Conservation (phyloP, 1,140 invertebrate genomes). For the Listronotus bonariensis region DNA sequence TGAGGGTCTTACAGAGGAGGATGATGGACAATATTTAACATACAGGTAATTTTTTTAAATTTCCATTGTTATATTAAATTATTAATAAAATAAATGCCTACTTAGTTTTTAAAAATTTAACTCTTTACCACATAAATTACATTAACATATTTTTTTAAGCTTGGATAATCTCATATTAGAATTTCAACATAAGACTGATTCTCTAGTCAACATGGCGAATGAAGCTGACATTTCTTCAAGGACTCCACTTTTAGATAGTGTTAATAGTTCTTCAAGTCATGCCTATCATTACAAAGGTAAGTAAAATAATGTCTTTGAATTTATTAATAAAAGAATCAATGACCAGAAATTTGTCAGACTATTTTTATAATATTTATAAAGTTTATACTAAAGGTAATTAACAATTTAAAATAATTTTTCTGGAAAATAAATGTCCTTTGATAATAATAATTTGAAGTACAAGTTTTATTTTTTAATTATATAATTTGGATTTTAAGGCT, state of each 20-base stretch:
- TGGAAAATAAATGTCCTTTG: too few species aligned
- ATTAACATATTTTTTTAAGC: conserved; percentile 58
- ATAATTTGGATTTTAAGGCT: too few species aligned
- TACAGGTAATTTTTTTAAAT: not conserved
- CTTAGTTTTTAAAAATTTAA: too few species aligned
- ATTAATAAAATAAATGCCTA: too few species aligned
- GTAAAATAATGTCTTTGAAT: not conserved
- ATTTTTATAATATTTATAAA: conserved; percentile 2
- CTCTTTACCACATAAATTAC: too few species aligned
- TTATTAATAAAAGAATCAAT: too few species aligned
- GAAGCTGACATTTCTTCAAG: conserved; percentile 14
- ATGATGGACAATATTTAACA: conserved; percentile 9
- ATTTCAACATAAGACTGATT: conserved; percentile 72
- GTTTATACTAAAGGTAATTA: not conserved
- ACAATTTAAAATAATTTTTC: too few species aligned
- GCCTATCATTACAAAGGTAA: conserved; percentile 37
- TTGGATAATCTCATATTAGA: conserved; percentile 72
- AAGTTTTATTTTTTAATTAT: too few species aligned
- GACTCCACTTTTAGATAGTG: conserved; percentile 42
- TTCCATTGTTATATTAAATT: too few species aligned
- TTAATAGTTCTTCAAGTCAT: conserved; percentile 44
- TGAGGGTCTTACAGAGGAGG: conserved; percentile 55
- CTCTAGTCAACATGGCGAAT: conserved; percentile 59
- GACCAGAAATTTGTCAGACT: not conserved
- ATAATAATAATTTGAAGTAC: too few species aligned